Evolutionary conservation across 2,888 invertebrate species (phyloP), one percentile per base, ranked within the genome.

Genomic region (Criorhina ranunculi): DNA sequence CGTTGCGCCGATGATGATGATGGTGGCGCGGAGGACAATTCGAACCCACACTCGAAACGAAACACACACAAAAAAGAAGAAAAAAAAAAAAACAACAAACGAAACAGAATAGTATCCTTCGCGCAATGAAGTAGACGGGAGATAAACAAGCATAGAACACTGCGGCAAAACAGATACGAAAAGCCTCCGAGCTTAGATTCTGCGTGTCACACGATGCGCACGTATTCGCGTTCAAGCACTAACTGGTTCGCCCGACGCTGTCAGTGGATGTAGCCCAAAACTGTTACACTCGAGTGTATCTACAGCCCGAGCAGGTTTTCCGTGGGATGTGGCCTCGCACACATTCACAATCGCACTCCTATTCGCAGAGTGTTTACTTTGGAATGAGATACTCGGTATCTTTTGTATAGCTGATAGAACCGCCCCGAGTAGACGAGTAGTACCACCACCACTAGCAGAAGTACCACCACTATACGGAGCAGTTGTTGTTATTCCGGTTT

Each of bases 191-290:
- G 53, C 85, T 80, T 60, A 80, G 85, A 85, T 85, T 85, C 85
- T 85, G 85, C 85, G 85, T 85, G 85, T 80, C 85, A 85, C 75
- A 80, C 88, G 91, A 91, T 91, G 90, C 89, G 90, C 90, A 89
- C 90, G 88, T 89, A 89, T 88, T 90, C 89, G 88, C 89, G 91
- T 90, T 91, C 90, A 90, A 91, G 89, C 90, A 91, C 90, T 91
- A 90, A 91, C 91, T 91, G 90, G 91, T 91, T 90, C 85, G 80
- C 37, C 76, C 64, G 85, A 64, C 80, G 40, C 53, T 60, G 80
- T 8, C 85, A 59, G 75, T 85, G 64, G 70, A 85, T 76, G 80
- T 80, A 85, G 64, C 75, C 85, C 85, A 85, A 85, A 85, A 80
- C 70, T 80, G 85, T 80, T 85, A 85, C 80, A 85, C 80, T 85